A percentile compares a stretch with the other conserved stretches of the same genome.
Evolutionary conservation across 35 echinoderm and acorn worm species (phyloP).

Genomic region (Ophiothrix spiculata): DNA sequence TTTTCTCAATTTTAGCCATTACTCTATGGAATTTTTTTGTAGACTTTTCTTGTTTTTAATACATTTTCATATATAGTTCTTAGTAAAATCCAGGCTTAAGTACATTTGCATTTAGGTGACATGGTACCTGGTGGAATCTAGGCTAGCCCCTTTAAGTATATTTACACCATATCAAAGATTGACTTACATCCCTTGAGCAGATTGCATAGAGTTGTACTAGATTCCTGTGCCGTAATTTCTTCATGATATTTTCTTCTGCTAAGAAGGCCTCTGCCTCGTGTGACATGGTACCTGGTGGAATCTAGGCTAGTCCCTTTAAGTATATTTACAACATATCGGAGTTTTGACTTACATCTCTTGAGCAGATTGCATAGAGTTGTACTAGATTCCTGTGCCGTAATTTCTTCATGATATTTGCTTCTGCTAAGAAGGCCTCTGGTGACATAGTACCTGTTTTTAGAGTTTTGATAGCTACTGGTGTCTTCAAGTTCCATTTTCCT

Average conservation of each 20-base stretch:
- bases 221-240: conserved; percentile 77
- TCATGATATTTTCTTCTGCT: conserved; percentile 98
- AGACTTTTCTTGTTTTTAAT: too few species aligned
- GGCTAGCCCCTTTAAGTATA: too few species aligned
- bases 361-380: conserved; percentile 92
- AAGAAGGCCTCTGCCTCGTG: conserved; percentile 91
- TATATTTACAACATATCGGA: too few species aligned
- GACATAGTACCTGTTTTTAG: conserved; percentile 88
- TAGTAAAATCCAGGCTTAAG: too few species aligned
- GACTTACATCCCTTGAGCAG: conserved; percentile 85
- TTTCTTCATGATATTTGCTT: conserved; percentile 99
- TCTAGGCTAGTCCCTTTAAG: too few species aligned
- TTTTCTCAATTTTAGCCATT: too few species aligned
- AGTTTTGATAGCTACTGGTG: conserved; percentile 89
- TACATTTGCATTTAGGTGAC: too few species aligned
- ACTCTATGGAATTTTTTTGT: too few species aligned
- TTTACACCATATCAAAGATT: too few species aligned
- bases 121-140: conserved; percentile 81
- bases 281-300: conserved; percentile 83
- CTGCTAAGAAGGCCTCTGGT: conserved; percentile 88
- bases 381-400: conserved; percentile 77
- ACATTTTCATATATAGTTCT: too few species aligned
- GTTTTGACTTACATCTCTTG: conserved; percentile 85
- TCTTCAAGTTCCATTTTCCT: conserved; percentile 92
- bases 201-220: conserved; percentile 94